These are phyloP conservation scores for Cepphus grylle DNA, from an alignment of 2,113 vertebrate species.

Conservation along the genomic window DNA sequence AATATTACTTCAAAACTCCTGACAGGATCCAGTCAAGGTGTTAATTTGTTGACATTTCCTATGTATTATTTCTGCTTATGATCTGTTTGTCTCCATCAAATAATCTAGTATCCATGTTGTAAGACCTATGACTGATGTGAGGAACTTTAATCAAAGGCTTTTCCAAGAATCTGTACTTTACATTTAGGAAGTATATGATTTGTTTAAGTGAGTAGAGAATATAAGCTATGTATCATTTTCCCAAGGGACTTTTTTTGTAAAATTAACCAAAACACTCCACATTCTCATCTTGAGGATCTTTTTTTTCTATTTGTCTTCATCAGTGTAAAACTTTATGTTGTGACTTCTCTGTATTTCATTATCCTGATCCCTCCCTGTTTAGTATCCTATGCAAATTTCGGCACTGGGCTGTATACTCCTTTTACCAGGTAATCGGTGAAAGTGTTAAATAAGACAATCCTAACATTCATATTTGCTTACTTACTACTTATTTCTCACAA, in stretches of 20 bases:
- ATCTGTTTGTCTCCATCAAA: not conserved
- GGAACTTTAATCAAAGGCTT: not conserved
- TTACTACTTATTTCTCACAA: not conserved
- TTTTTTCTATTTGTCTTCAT: not conserved
- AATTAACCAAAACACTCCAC: not conserved
- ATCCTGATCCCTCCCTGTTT: not conserved
- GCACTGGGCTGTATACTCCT: not conserved
- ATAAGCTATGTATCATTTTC: not conserved
- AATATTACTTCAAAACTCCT: not conserved
- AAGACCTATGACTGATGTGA: not conserved
- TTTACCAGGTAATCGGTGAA: not conserved
- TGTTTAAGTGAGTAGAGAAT: not conserved
- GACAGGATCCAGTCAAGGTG: not conserved
- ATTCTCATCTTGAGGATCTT: not conserved
- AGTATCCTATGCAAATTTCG: not conserved
- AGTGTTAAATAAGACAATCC: not conserved
- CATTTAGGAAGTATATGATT: not conserved
- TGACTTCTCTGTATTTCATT: not conserved
- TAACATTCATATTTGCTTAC: not conserved
- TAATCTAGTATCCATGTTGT: not conserved
- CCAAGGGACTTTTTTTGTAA: not conserved
- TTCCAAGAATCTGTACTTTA: not conserved
- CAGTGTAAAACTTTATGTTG: not conserved
- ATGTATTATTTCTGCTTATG: not conserved
- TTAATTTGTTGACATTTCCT: not conserved